Evolutionary conservation across 2,888 invertebrate species (phyloP).

Genomic region (Alcis repandata): DNA sequence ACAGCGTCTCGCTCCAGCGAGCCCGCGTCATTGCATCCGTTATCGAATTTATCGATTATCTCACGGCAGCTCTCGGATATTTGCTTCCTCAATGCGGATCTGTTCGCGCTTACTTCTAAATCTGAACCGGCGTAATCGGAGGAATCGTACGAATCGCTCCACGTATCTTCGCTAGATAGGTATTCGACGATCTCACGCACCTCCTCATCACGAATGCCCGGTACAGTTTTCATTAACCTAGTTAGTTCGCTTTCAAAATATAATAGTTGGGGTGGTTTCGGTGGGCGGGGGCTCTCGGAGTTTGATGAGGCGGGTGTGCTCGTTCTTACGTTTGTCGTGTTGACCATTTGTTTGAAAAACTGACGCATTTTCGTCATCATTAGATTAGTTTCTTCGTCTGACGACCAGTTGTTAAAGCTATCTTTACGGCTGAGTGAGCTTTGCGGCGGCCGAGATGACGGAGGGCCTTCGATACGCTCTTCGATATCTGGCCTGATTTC

Average conservation of each 20-base stretch:
- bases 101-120: slow-evolving; percentile 89
- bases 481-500: slow-evolving; percentile 86
- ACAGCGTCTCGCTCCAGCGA: slow-evolving; percentile 92
- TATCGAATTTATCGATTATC: slow-evolving; percentile 95
- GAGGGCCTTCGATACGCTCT: slow-evolving; percentile 80
- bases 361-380: slow-evolving; percentile 98
- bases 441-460: slow-evolving; percentile 83
- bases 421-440: slow-evolving; percentile 92
- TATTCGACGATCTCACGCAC: slow-evolving; percentile 97
- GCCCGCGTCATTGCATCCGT: slow-evolving; percentile 86
- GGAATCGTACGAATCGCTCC: slow-evolving; percentile 97
- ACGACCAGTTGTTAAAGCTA: slow-evolving; percentile 97
- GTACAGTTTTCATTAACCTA: slow-evolving; percentile 96
- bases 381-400: slow-evolving; percentile 96
- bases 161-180: slow-evolving; percentile 96
- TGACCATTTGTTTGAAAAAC: slow-evolving; percentile 96
- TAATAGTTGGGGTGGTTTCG: slow-evolving; percentile 94
- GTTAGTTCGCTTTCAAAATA: slow-evolving; percentile 97
- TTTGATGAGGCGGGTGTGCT: slow-evolving; percentile 86
- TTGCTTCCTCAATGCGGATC: slow-evolving; percentile 92
- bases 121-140: slow-evolving; percentile 97
- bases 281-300: slow-evolving; percentile 88
- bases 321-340: slow-evolving; percentile 85
- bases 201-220: slow-evolving; percentile 95
- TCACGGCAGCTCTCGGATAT: slow-evolving; percentile 96